Evolutionary conservation across 2,888 invertebrate species (phyloP).

Genomic region (Desoria tigrina): DNA sequence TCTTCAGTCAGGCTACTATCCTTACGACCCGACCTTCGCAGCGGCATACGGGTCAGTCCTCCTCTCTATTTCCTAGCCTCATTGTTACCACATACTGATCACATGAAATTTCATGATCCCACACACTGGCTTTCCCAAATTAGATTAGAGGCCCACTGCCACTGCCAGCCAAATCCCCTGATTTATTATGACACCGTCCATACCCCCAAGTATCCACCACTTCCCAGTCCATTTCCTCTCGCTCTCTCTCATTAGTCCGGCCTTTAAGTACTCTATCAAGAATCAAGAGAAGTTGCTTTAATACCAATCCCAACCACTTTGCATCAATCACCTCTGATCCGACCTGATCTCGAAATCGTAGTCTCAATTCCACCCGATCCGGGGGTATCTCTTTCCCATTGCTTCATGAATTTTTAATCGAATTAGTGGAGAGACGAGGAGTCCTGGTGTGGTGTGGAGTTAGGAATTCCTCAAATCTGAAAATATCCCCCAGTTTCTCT

Average conservation of each 20-base stretch:
- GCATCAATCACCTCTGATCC: slow-evolving; percentile 14
- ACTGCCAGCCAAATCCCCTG: slow-evolving; percentile 45
- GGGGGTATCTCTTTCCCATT: slow-evolving; percentile 10
- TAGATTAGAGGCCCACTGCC: slow-evolving; percentile 54
- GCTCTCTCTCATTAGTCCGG: slow-evolving; percentile 18
- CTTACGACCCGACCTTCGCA: slow-evolving; percentile 87
- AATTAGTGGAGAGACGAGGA: no score
- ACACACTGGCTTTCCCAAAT: slow-evolving; percentile 55
- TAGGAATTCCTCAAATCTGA: no score
- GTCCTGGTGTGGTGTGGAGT: no score
- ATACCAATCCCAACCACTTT: slow-evolving; percentile 25
- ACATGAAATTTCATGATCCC: slow-evolving; percentile 54
- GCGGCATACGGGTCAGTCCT: slow-evolving; percentile 81
- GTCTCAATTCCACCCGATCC: background rate
- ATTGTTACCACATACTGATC: slow-evolving; percentile 49
- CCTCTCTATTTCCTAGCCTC: slow-evolving; percentile 14
- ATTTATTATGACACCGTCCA: slow-evolving; percentile 54
- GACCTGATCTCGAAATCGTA: background rate
- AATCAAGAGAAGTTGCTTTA: no score
- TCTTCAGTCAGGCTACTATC: slow-evolving; percentile 77
- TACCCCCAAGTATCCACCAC: slow-evolving; percentile 45
- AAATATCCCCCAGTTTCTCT: no score
- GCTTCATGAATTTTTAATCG: slow-evolving; percentile 53
- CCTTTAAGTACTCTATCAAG: slow-evolving; percentile 23
- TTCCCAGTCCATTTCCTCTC: background rate